phyloP scores from a whole-genome alignment of 2,888 invertebrate species.

The Bimastos eiseni region DNA sequence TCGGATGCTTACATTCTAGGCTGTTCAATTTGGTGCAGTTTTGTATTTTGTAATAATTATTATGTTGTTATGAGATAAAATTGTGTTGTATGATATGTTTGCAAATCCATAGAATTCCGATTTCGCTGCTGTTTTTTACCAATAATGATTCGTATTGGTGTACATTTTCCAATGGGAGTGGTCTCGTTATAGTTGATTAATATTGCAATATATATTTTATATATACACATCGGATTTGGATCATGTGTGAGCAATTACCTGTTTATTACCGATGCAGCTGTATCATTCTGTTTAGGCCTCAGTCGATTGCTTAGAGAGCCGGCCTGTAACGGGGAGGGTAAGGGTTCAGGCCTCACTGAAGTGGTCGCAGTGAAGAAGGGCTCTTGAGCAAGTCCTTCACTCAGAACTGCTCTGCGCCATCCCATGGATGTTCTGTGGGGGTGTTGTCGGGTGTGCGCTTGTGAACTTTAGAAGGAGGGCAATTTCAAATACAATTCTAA shows the following conservation, averaged over 20 bases:
- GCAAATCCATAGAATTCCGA: not conserved
- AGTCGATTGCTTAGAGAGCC: not conserved
- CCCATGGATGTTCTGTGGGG: too few species aligned
- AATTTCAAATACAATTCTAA: too few species aligned
- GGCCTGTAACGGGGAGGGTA: too few species aligned
- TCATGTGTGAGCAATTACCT: not conserved
- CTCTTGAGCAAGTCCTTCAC: too few species aligned
- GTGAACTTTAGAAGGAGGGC: too few species aligned
- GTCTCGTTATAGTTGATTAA: not conserved
- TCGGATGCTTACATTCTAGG: not conserved
- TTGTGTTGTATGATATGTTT: not conserved
- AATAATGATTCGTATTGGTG: not conserved
- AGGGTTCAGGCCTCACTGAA: too few species aligned
- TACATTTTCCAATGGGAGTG: too few species aligned
- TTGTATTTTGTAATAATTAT: not conserved
- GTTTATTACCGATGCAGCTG: not conserved
- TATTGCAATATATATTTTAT: not conserved
- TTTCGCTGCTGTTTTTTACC: not conserved
- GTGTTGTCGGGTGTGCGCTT: too few species aligned
- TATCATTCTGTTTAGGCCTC: not conserved
- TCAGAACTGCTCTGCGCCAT: too few species aligned
- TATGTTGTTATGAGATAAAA: slow-evolving; percentile 9
- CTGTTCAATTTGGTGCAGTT: not conserved
- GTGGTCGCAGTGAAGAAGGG: too few species aligned
- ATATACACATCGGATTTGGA: not conserved